Evolutionary conservation across 2,888 invertebrate species (phyloP).

Genomic region (Creontiades dilutus): DNA sequence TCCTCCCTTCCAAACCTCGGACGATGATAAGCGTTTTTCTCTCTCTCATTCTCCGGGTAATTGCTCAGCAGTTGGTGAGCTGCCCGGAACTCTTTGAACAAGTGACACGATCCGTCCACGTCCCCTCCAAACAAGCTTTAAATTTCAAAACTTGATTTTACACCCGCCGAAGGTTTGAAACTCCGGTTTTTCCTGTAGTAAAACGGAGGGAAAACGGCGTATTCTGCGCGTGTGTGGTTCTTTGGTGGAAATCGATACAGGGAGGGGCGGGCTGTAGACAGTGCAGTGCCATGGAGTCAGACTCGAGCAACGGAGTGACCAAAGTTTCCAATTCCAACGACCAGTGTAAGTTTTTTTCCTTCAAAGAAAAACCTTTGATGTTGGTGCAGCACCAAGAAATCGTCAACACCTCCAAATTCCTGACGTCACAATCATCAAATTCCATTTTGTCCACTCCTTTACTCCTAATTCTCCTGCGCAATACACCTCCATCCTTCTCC

Average conservation of each 20-base stretch:
- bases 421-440: not conserved
- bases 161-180: not conserved
- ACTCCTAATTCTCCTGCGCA: not conserved
- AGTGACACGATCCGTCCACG: not conserved
- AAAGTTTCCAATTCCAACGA: constrained; percentile 67
- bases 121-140: not conserved
- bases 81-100: not conserved
- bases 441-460: not conserved
- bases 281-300: constrained; percentile 71
- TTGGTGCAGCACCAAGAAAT: not conserved
- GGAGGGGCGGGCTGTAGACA: constrained; percentile 56
- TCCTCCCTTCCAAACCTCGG: not conserved
- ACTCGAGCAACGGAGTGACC: constrained; percentile 70
- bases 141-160: not conserved
- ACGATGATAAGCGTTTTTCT: not conserved
- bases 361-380: not conserved
- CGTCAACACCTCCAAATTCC: not conserved
- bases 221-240: constrained; percentile 59
- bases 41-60: not conserved
- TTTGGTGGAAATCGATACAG: constrained; percentile 61
- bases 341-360: constrained; percentile 64
- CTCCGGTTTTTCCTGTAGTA: not conserved
- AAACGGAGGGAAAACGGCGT: constrained; percentile 3
- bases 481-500: not conserved
- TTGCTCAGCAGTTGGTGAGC: constrained; percentile 12